Base-by-base conservation (phyloP, 1,140 invertebrate species). In the Drosophila cardini region DNA sequence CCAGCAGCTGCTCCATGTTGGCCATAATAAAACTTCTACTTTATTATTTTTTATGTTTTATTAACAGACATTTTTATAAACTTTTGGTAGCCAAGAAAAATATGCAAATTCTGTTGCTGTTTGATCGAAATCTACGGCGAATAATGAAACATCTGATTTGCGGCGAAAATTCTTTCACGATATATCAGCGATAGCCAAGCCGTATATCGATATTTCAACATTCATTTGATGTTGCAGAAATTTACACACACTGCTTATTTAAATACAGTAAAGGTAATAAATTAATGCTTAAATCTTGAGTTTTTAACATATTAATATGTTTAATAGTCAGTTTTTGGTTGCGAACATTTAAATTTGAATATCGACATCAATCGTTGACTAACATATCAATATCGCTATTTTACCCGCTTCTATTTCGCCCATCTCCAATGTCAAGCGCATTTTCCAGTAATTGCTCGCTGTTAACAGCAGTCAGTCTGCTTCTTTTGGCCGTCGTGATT, bases 401-500 rank as follows among this genome's bases (percentile, higher is more conserved):
- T 26, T 43, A 43, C 40, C 11, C 40, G 40, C 40, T 15, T 15
- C 5, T 15, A 43, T 43, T 43, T n/a, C 3, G 8, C 21, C 32
- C 67, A 70, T 62, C 67, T 21, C 67, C 53, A 53, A 45, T 53
- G 15, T 62, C 15, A 62, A 13, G 36, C 36, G 38, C 9, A 11
- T 43, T 53, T 53, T 34, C n/a, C 6, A 53, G 48, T 13, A 55
- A 62, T 26, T 38, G 65, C 16, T 32, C 9, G 21, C 61, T 67
- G 62, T 68, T 67, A 67, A 68, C 55, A 72, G 32, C 53, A 56
- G 58, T 63, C 68, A 72, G 70, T 73, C 71, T 73, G 71, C 56
- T 73, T 40, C 48, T 61, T 61, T 69, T 73, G 71, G 71, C 71
- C 71, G 71, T 73, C 71, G 71, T 73, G 71, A 73, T 69, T 69